A percentile compares a stretch with the other conserved stretches of the same genome.
phyloP scores from a whole-genome alignment of 1,140 invertebrate species.

The Physella acuta region DNA sequence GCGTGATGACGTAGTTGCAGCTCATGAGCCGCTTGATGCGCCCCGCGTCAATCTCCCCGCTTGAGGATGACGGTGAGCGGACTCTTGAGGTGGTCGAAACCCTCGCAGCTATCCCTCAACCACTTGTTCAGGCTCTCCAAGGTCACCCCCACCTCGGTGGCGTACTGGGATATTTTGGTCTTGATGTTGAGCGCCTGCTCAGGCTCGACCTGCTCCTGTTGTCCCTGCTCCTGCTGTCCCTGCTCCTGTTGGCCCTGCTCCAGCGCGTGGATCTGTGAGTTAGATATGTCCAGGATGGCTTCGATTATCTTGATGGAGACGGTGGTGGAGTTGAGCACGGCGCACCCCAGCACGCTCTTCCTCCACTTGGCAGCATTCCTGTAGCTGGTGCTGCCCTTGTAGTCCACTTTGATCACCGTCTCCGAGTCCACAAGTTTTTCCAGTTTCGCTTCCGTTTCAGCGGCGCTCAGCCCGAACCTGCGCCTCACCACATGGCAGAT shows the following conservation, averaged over 20 bases:
- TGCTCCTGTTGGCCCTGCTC: neutral
- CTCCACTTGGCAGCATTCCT: slow-evolving; percentile 70
- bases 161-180: neutral
- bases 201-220: neutral
- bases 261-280: neutral
- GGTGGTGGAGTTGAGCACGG: slow-evolving; percentile 50
- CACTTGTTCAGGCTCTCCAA: slow-evolving; percentile 40
- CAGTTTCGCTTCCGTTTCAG: slow-evolving; percentile 74
- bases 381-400: slow-evolving; percentile 82
- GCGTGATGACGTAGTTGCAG: slow-evolving; percentile 37
- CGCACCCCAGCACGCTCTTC: slow-evolving; percentile 41
- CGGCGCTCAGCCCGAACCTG: slow-evolving; percentile 71
- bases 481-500: slow-evolving; percentile 79
- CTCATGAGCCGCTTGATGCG: slow-evolving; percentile 38
- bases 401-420: slow-evolving; percentile 80
- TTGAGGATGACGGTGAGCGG: slow-evolving; percentile 47
- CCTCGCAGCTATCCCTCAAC: slow-evolving; percentile 33
- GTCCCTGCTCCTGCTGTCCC: neutral
- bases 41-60: slow-evolving; percentile 48
- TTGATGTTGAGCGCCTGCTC: neutral
- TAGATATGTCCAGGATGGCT: slow-evolving; percentile 41
- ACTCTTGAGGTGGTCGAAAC: slow-evolving; percentile 28
- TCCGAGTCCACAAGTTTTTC: slow-evolving; percentile 75
- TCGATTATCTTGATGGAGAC: slow-evolving; percentile 44
- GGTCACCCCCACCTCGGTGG: slow-evolving; percentile 26